phyloP scores from a whole-genome alignment of 1,140 invertebrate species.

The Tribolium madens region DNA sequence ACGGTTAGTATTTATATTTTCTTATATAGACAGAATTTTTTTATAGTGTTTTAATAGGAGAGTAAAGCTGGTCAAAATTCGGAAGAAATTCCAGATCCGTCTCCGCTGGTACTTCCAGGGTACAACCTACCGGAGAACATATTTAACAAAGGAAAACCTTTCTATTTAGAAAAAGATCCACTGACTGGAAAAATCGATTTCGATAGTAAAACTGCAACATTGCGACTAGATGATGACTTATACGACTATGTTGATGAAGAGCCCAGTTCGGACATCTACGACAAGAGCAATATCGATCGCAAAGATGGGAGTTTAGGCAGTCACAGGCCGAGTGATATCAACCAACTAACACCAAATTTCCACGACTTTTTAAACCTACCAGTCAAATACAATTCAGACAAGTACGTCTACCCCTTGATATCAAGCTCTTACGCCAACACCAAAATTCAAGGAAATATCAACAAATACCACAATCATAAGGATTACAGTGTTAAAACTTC shows the following conservation, averaged over 20 bases:
- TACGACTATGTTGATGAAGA: slow-evolving; percentile 60
- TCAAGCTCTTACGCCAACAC: slow-evolving; percentile 80
- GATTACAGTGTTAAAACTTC: slow-evolving; percentile 67
- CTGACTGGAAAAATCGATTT: slow-evolving; percentile 76
- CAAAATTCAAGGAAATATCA: slow-evolving; percentile 77
- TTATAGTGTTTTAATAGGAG: background rate
- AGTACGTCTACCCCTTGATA: slow-evolving; percentile 76
- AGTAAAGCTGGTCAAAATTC: slow-evolving; percentile 11
- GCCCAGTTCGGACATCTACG: slow-evolving; percentile 58
- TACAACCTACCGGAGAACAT: slow-evolving; percentile 65
- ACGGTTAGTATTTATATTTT: slow-evolving; percentile 19
- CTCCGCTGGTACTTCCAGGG: slow-evolving; percentile 61
- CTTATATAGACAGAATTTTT: no score
- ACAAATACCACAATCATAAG: slow-evolving; percentile 74
- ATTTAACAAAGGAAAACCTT: slow-evolving; percentile 78
- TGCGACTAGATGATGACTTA: slow-evolving; percentile 61
- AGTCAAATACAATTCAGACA: slow-evolving; percentile 75
- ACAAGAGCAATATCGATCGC: slow-evolving; percentile 64
- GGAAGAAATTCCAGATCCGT: slow-evolving; percentile 63
- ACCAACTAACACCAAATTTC: slow-evolving; percentile 72
- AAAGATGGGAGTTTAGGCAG: slow-evolving; percentile 63
- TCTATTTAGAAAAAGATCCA: slow-evolving; percentile 77
- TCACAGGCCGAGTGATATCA: slow-evolving; percentile 69
- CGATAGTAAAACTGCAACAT: slow-evolving; percentile 68
- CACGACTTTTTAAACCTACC: slow-evolving; percentile 80